Evolutionary conservation across 2,888 invertebrate species (phyloP).

Genomic region (Acanthococcus lagerstroemiae): DNA sequence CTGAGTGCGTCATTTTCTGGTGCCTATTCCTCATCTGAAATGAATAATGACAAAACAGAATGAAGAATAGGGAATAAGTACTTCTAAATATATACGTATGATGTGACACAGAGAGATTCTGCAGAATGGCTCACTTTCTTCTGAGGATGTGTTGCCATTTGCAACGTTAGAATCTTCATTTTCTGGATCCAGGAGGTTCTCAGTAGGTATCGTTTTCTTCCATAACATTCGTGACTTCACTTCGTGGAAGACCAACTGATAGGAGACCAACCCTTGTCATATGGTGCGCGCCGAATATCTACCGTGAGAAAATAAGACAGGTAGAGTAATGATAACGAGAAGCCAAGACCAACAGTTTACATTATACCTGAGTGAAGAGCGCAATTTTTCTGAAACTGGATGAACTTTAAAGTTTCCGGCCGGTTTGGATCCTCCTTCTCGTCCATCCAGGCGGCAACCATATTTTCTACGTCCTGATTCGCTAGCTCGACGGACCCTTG

Average conservation of each 20-base stretch:
- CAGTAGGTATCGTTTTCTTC: background rate
- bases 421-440: background rate
- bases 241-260: background rate
- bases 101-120: too few species aligned
- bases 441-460: background rate
- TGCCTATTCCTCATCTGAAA: background rate
- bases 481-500: background rate
- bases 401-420: background rate
- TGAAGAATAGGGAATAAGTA: background rate
- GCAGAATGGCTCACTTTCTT: background rate
- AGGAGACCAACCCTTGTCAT: background rate
- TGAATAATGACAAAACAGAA: background rate
- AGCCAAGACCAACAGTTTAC: background rate
- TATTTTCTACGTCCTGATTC: background rate
- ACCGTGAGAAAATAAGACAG: background rate
- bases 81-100: too few species aligned
- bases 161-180: background rate
- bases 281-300: background rate
- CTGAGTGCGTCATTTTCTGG: background rate
- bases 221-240: background rate
- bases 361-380: background rate
- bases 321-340: background rate
- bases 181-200: background rate
- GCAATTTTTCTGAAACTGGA: background rate
- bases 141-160: background rate